These are phyloP conservation scores for Epistrophella euchroma DNA, from an alignment of 2,888 invertebrate genomes.

Conservation along the genomic window DNA sequence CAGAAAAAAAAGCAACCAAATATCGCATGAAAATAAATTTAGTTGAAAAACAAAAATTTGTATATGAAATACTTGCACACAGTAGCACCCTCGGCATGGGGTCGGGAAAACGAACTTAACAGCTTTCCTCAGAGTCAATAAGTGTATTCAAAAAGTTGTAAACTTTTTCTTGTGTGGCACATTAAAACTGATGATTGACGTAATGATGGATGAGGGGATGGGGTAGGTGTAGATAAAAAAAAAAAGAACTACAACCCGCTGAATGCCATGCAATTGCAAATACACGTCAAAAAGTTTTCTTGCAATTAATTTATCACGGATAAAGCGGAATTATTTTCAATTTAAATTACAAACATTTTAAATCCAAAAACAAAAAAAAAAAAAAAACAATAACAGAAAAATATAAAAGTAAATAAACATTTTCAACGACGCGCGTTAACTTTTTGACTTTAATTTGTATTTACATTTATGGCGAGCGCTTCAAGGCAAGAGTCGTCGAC, in stretches of 20 bases:
- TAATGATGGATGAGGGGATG: neutral
- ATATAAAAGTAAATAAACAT: conserved; percentile 24
- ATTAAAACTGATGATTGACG: conserved; percentile 48
- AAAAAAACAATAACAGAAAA: neutral
- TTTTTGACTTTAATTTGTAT: conserved; percentile 30
- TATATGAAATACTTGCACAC: neutral
- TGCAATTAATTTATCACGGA: conserved; percentile 14
- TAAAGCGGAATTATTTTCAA: conserved; percentile 3
- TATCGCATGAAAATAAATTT: conserved; percentile 33
- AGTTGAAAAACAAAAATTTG: neutral
- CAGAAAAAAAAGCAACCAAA: conserved; percentile 11
- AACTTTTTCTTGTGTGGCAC: conserved; percentile 51
- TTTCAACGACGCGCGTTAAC: conserved; percentile 7
- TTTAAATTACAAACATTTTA: conserved; percentile 13
- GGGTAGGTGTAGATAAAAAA: neutral
- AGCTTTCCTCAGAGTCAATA: conserved; percentile 51
- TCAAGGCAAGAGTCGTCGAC: conserved; percentile 26
- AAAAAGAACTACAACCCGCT: neutral
- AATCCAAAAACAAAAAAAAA: neutral
- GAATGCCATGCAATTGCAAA: neutral
- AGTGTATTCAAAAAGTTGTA: conserved; percentile 52
- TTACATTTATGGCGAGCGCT: conserved; percentile 17
- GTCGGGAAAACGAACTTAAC: conserved; percentile 18
- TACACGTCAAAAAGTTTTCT: neutral
- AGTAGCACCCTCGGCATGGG: conserved; percentile 19